phyloP scores from a whole-genome alignment of 2,113 vertebrate genomes.

The Planiliza haematocheilus region DNA sequence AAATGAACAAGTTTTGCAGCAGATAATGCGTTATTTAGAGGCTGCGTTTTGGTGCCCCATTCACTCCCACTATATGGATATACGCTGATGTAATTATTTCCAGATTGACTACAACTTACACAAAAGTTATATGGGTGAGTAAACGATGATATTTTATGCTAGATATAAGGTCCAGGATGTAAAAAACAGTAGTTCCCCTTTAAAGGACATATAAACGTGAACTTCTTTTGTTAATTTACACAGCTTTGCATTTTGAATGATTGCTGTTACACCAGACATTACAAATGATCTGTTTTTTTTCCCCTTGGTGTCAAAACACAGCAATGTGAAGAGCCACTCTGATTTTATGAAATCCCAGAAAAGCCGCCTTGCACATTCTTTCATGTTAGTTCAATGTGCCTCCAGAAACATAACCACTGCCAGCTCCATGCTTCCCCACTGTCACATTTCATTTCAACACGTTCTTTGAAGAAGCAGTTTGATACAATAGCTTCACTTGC shows the following conservation, averaged over 20 bases:
- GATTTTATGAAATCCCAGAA: conserved; percentile 35
- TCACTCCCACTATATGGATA: too few relatives aligned
- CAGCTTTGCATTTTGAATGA: neutral
- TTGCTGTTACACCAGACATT: neutral
- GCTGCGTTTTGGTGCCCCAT: too few relatives aligned
- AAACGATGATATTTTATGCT: too few relatives aligned
- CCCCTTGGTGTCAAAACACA: conserved; percentile 17
- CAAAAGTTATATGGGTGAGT: too few relatives aligned
- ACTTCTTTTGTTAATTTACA: neutral
- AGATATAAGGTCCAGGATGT: too few relatives aligned
- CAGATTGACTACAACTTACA: too few relatives aligned
- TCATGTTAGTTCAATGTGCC: conserved; percentile 23
- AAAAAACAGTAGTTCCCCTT: too few relatives aligned
- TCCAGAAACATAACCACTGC: conserved; percentile 30
- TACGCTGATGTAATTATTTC: too few relatives aligned
- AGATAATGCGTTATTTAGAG: too few relatives aligned
- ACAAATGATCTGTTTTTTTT: neutral
- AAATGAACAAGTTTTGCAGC: too few relatives aligned
- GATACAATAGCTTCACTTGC: conserved; percentile 3
- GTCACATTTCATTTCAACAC: conserved; percentile 10
- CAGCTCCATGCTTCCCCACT: conserved; percentile 10
- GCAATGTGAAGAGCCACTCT: conserved; percentile 7
- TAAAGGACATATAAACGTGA: too few relatives aligned
- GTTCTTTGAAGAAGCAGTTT: neutral
- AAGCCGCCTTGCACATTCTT: conserved; percentile 27